Evolutionary conservation across 2,113 vertebrate species (phyloP), one percentile per base, ranked within the genome.

Genomic region (Machaerirhynchus nigripectus): DNA sequence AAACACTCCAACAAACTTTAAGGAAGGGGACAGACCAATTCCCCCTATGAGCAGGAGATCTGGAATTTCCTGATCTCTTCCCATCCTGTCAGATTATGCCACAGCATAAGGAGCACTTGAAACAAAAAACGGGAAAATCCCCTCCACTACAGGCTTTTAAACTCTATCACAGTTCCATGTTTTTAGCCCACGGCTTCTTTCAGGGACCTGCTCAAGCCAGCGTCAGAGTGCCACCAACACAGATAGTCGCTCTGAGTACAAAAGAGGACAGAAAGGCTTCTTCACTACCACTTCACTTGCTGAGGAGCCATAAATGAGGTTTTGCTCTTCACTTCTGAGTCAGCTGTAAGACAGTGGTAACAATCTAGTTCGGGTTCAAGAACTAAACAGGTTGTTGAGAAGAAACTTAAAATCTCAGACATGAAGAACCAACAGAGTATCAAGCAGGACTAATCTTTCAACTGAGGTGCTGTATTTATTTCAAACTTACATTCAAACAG

Each of bases 101-200:
- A 42, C 16, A 53, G 46, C 26, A 70, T 21, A 69, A 80, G 15
- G 7, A 64, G 6, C 42, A 70, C 7, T 20, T 9, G 42, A 35
- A 31, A 42, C 19, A 0, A 46, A 47, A 30, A 26, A 40, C 0
- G 4, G 3, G 2, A 3, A 73, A 60, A 15, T 24, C 15, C 13
- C 37, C 20, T 87, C 28, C 42, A 39, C 11, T 33, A 9, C 70
- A 63, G 40, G n/a, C 23, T 88, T 86, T 53, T 20, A 70, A 33
- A 22, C 6, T 33, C 7, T 3, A 42, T 24, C 7, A 39, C 2
- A 40, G 13, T 15, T 39, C 33, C 30, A 30, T 0, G 1, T 20
- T 33, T 39, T 33, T 2, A 82, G 28, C 10, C 23, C 22, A 15
- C 7, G 50, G 47, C 7, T 42, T 21, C 37, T 52, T 19, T 16